Evolutionary conservation across 2,888 invertebrate genomes (phyloP).

Genomic region (Corbicula japonica): DNA sequence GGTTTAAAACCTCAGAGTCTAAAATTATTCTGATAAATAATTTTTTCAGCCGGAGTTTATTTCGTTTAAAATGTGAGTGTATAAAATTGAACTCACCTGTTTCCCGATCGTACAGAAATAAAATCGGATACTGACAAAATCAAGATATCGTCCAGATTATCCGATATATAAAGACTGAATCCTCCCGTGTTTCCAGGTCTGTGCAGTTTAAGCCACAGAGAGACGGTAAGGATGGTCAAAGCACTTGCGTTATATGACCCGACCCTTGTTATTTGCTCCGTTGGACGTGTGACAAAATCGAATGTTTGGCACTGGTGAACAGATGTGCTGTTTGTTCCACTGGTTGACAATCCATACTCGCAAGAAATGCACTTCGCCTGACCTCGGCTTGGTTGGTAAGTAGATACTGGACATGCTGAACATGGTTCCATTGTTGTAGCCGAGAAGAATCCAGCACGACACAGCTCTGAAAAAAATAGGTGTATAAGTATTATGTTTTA

Average conservation of each 20-base stretch:
- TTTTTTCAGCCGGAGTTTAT: too few relatives aligned
- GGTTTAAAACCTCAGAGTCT: too few relatives aligned
- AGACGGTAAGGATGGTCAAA: background rate
- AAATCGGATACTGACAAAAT: background rate
- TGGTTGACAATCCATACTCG: background rate
- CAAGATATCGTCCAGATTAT: slow-evolving; percentile 1
- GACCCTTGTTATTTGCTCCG: background rate
- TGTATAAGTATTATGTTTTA: background rate
- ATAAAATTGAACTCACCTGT: too few relatives aligned
- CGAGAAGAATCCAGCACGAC: slow-evolving; percentile 6
- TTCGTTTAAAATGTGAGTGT: too few relatives aligned
- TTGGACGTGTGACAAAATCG: background rate
- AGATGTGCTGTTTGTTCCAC: slow-evolving; percentile 3
- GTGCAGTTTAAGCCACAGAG: background rate
- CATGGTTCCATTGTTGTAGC: slow-evolving; percentile 21
- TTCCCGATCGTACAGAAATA: background rate
- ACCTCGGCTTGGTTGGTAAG: background rate
- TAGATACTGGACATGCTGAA: slow-evolving; percentile 14
- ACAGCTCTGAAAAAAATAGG: slow-evolving; percentile 13
- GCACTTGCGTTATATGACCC: background rate
- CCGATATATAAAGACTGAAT: background rate
- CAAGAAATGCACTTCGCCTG: background rate
- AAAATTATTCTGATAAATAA: too few relatives aligned
- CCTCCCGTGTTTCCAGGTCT: background rate
- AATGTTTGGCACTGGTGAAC: background rate